Percentiles rank a stretch among this genome's conserved stretches.
Conservation (phyloP, 2,797 vertebrate species). For the Poecilia wingei region DNA sequence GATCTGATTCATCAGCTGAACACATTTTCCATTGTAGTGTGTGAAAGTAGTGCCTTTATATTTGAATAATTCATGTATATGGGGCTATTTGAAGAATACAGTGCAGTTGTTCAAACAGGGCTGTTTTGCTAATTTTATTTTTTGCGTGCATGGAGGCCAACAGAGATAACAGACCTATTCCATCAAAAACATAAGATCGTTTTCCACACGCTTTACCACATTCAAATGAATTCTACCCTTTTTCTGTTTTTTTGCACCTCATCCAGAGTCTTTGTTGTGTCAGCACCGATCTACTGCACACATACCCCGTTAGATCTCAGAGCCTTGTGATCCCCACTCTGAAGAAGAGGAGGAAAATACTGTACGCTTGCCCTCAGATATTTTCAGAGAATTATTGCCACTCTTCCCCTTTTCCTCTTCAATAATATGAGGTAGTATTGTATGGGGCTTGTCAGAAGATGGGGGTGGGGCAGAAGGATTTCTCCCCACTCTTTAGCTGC, state of each 20-base stretch:
- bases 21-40: constrained; percentile 52
- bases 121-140: constrained; percentile 57
- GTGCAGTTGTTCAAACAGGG: constrained; percentile 38
- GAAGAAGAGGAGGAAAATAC: constrained; percentile 63
- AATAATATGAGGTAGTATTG: constrained; percentile 73
- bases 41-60: constrained; percentile 56
- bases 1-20: constrained; percentile 42
- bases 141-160: constrained; percentile 16
- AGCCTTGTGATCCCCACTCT: constrained; percentile 43
- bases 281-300: constrained; percentile 38
- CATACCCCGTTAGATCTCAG: constrained; percentile 54
- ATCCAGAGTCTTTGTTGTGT: constrained; percentile 63
- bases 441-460: constrained; percentile 68
- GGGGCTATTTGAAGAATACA: constrained; percentile 57
- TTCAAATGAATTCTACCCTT: constrained; percentile 36
- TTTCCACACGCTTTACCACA: constrained; percentile 33
- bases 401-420: constrained; percentile 70
- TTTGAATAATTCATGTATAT: constrained; percentile 72
- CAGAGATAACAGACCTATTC: constrained; percentile 41
- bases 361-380: constrained; percentile 59
- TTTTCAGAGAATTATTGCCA: constrained; percentile 71
- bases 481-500: constrained; percentile 78
- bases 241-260: constrained; percentile 40
- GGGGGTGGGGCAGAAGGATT: constrained; percentile 67
- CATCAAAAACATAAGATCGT: constrained; percentile 43